Percentiles rank a stretch among this genome's conserved stretches.
These are phyloP conservation scores for Nebria salina DNA, from an alignment of 2,888 invertebrate species.

Conservation along the genomic window DNA sequence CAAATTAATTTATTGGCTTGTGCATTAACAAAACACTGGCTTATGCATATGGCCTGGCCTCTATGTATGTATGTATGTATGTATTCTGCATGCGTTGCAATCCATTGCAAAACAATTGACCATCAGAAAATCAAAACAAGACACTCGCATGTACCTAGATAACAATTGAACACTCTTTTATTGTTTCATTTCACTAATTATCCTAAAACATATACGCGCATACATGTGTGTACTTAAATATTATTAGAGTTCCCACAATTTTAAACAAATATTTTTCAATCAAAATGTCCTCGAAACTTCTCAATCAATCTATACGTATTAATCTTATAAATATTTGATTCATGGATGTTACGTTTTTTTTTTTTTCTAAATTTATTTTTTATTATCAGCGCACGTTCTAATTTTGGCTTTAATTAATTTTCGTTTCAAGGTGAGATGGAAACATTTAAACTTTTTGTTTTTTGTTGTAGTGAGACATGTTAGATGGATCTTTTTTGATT, in stretches of 20 bases:
- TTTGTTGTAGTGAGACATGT: background rate
- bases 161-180: background rate
- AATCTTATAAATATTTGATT: too few species aligned
- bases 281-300: too few species aligned
- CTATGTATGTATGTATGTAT: background rate
- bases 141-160: background rate
- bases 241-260: too few species aligned
- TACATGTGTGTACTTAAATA: too few species aligned
- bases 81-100: background rate
- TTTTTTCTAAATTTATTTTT: too few species aligned
- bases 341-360: too few species aligned
- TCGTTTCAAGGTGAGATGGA: too few species aligned
- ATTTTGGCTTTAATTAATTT: too few species aligned
- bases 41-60: background rate
- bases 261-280: too few species aligned
- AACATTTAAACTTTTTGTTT: background rate
- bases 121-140: background rate
- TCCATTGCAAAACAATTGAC: background rate
- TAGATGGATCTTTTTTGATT: background rate
- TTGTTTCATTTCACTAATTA: background rate
- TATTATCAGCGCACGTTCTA: too few species aligned
- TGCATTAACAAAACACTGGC: constrained; percentile 39
- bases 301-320: too few species aligned
- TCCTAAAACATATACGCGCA: background rate
- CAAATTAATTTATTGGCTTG: constrained; percentile 43